Evolutionary conservation across 2,888 invertebrate genomes (phyloP).

Genomic region (Harpagoxenus sublaevis): DNA sequence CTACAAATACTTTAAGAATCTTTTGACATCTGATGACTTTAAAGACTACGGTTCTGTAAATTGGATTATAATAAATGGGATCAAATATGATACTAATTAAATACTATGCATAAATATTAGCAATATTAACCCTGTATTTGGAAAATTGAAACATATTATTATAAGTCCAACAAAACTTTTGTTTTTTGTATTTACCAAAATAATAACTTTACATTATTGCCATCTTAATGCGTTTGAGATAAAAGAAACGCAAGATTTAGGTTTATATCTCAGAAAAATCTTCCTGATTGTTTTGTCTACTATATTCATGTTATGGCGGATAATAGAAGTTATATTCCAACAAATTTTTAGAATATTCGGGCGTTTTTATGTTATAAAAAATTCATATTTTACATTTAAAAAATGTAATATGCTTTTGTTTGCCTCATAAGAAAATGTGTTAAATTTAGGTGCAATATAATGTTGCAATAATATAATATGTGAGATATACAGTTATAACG

Average conservation of each 20-base stretch:
- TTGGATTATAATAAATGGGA: background rate
- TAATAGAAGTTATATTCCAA: too few relatives aligned
- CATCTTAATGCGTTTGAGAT: background rate
- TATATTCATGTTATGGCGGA: too few relatives aligned
- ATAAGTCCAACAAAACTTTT: background rate
- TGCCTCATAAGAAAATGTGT: too few relatives aligned
- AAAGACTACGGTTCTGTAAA: background rate
- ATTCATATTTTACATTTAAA: too few relatives aligned
- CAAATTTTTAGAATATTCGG: too few relatives aligned
- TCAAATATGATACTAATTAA: background rate
- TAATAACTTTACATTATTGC: background rate
- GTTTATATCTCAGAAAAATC: background rate
- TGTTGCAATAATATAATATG: too few relatives aligned
- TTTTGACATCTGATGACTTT: background rate
- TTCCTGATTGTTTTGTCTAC: background rate
- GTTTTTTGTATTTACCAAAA: background rate
- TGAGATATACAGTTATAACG: too few relatives aligned
- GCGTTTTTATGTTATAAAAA: too few relatives aligned
- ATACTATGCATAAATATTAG: background rate
- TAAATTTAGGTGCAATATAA: too few relatives aligned
- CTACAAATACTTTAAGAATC: background rate
- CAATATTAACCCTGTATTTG: background rate
- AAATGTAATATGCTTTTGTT: too few relatives aligned
- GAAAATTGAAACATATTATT: background rate
- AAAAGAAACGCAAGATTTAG: background rate